Base-by-base conservation (phyloP, 2,888 invertebrate genomes). In the Drosophila demipolita region DNA sequence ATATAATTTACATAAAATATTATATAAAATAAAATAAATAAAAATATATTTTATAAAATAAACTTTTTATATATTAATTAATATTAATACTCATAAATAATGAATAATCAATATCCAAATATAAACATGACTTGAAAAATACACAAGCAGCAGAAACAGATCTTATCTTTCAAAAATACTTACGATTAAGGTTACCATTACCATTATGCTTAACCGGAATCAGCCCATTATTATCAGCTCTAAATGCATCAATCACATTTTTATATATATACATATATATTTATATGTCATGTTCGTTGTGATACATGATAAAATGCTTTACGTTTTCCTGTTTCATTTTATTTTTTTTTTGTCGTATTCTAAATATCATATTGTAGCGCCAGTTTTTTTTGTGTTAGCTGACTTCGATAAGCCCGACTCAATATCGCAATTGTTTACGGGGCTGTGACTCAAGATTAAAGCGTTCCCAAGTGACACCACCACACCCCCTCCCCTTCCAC, bases 391-490 rank as follows among this genome's bases (percentile, higher is more conserved):
- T 57, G 11, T 65, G 80, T 80, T 66, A 60, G 70, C 66, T 71
- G 17, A n/a, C 50, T 66, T 66, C 76, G 80, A 78, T 80, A 80
- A 80, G 80, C 75, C 32, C 33, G 70, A 80, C 60, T 67, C 59
- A 38, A 75, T 78, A 78, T 70, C 80, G 61, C 77, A 70, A 75
- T 79, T 78, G 80, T 74, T 74, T 67, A 74, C 62, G 68, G 68
- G 40, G 32, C 48, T 49, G 58, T 77, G 75, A 75, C 62, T 80
- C 76, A 75, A 80, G 79, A 65, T 40, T 42, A 23, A 26, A 63
- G 42, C 45, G 66, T 68, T 68, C 64, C 57, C 76, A 60, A 62
- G 69, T 53, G 45, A 36, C 48, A 15, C 29, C 15, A 33, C 38
- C 2, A 38, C n/a, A 1, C 35, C n/a, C 20, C 26, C 26, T 38